These are phyloP conservation scores for Limenitis camilla DNA, from an alignment of 2,888 invertebrate species.

Conservation along the genomic window DNA sequence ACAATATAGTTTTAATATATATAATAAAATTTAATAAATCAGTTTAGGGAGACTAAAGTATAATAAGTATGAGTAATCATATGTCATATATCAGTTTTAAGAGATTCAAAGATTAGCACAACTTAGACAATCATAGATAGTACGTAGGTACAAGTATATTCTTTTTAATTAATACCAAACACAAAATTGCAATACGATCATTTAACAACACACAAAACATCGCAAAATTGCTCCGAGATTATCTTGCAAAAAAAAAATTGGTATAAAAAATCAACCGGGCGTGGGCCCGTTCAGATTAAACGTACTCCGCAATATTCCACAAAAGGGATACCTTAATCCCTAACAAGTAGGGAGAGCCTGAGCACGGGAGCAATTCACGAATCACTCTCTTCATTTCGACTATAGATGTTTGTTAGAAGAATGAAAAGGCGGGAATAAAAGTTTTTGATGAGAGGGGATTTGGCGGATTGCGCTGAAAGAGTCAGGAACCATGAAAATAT, in stretches of 20 bases:
- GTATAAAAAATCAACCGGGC: slow-evolving; percentile 57
- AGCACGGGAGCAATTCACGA: slow-evolving; percentile 49
- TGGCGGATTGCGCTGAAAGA: slow-evolving; percentile 16
- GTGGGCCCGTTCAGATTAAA: slow-evolving; percentile 60
- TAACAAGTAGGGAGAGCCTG: slow-evolving; percentile 68
- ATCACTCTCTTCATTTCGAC: slow-evolving; percentile 33
- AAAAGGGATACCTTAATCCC: slow-evolving; percentile 73
- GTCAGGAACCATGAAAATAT: slow-evolving; percentile 17
- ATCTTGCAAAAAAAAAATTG: slow-evolving; percentile 47
- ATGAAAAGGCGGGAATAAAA: slow-evolving; percentile 18
- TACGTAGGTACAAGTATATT: no score
- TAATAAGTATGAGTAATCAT: no score
- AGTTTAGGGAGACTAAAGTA: no score
- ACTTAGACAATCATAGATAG: no score
- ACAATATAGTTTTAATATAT: no score
- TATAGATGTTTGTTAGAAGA: slow-evolving; percentile 18
- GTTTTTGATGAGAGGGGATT: slow-evolving; percentile 22
- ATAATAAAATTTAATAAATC: no score
- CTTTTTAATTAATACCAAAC: no score
- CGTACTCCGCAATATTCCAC: slow-evolving; percentile 70
- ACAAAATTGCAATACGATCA: slow-evolving; percentile 2
- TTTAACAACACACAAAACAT: slow-evolving; percentile 27
- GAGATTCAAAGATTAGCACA: no score
- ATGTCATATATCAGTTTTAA: no score
- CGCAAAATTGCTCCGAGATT: slow-evolving; percentile 51